phyloP scores from a whole-genome alignment of 1,140 invertebrate genomes.

The Pteromalus puparum region DNA sequence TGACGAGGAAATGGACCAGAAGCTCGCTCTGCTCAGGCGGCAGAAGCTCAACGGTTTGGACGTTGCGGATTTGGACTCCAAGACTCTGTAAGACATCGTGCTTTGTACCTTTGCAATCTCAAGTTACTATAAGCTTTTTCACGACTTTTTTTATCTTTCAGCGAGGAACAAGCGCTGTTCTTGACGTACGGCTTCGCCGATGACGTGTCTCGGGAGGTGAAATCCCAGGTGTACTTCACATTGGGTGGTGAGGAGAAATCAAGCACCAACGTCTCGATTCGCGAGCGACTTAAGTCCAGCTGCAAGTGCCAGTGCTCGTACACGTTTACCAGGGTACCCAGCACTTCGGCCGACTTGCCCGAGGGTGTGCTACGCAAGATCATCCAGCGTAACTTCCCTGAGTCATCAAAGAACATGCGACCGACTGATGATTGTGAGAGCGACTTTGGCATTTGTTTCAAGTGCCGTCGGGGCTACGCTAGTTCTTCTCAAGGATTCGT shows the following conservation, averaged over 20 bases:
- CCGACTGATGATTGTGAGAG: conserved; percentile 52
- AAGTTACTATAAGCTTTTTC: not conserved
- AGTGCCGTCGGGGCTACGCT: conserved; percentile 59
- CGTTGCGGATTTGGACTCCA: not conserved
- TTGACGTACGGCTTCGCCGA: not conserved
- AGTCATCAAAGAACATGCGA: conserved; percentile 69
- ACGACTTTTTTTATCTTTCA: not conserved
- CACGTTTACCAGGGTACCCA: conserved; percentile 65
- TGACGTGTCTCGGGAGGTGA: not conserved
- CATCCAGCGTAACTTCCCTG: conserved; percentile 69
- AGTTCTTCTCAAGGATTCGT: conserved; percentile 57
- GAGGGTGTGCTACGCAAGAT: conserved; percentile 68
- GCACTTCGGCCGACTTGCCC: conserved; percentile 67
- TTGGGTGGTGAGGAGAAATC: conserved; percentile 85
- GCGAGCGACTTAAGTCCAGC: conserved; percentile 48
- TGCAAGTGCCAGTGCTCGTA: conserved; percentile 66
- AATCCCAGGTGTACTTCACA: conserved; percentile 81
- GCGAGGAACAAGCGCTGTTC: not conserved
- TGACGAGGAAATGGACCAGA: conserved; percentile 53
- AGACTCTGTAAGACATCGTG: conserved; percentile 33
- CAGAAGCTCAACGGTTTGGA: conserved; percentile 34
- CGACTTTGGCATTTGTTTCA: conserved; percentile 60
- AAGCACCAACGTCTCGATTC: conserved; percentile 58
- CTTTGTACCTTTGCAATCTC: not conserved
- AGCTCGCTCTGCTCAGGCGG: conserved; percentile 34